These are phyloP conservation scores for Hipparchia semele DNA, from an alignment of 2,888 invertebrate species.

Conservation along the genomic window DNA sequence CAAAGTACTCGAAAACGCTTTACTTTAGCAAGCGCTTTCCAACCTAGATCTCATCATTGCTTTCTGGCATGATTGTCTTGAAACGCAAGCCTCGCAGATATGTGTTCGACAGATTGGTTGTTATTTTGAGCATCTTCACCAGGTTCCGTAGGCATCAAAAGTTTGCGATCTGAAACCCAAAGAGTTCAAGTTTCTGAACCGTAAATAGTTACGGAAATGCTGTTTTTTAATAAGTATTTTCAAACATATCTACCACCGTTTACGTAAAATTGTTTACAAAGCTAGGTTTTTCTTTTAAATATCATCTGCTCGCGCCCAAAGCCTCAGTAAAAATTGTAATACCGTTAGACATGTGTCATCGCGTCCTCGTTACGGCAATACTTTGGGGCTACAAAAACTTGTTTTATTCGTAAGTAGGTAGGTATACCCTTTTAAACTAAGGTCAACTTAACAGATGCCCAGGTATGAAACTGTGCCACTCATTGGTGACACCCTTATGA, in stretches of 20 bases:
- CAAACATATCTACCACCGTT: not conserved
- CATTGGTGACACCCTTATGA: slow-evolving; percentile 7
- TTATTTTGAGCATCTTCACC: too few relatives aligned
- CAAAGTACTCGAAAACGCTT: too few relatives aligned
- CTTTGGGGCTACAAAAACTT: slow-evolving; percentile 66
- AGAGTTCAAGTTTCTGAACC: too few relatives aligned
- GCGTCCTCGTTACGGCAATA: slow-evolving; percentile 69
- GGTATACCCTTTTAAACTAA: slow-evolving; percentile 60
- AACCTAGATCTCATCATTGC: too few relatives aligned
- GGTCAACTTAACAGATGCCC: slow-evolving; percentile 31
- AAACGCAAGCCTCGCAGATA: too few relatives aligned
- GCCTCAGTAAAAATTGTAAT: slow-evolving; percentile 67
- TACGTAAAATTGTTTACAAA: not conserved
- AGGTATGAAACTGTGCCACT: slow-evolving; percentile 12
- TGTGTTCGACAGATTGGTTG: too few relatives aligned
- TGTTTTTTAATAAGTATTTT: too few relatives aligned
- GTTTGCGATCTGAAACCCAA: too few relatives aligned
- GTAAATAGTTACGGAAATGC: too few relatives aligned
- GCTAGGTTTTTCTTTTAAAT: slow-evolving; percentile 43
- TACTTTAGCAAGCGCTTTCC: too few relatives aligned
- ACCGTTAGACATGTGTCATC: slow-evolving; percentile 82
- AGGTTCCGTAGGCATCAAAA: too few relatives aligned
- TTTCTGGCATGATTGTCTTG: too few relatives aligned
- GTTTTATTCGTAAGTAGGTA: slow-evolving; percentile 50
- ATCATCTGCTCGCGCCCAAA: slow-evolving; percentile 54